Base-by-base conservation (phyloP, 2,113 vertebrate genomes). In the Recurvirostra avosetta region DNA sequence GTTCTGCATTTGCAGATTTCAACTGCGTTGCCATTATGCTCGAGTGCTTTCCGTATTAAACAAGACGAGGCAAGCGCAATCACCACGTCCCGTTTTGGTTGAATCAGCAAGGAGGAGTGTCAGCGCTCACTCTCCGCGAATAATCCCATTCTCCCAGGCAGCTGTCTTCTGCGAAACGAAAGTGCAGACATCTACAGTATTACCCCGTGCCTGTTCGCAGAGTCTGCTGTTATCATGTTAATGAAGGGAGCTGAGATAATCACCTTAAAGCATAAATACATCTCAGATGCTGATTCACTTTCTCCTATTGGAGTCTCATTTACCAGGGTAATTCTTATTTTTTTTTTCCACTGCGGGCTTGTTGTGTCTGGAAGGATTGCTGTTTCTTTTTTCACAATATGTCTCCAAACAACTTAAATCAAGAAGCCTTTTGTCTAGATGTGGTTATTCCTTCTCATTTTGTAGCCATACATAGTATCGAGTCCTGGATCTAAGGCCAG, bases 241-340 rank as follows among this genome's bases (percentile, higher is more conserved):
- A 96, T 87, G 96, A 96, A 88, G 68, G 73, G 63, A 94, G 95
- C 92, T 36, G 89, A 94, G 94, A 86, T 97, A 97, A 97, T 96
- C 94, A 94, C 94, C 96, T 96, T 89, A 94, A 65, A 81, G 92
- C 95, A 95, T 68, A 94, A 95, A 92, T 86, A 94, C 82, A 90
- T 84, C 94, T 93, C 3, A 0, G 72, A 26, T 93, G 95, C 94
- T 96, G 95, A 94, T 96, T 96, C 90, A 96, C 92, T 94, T 96
- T 96, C 93, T 86, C 92, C 62, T 71, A n/a, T 71, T 49, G 41
- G 52, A 92, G 68, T 53, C 70, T 72, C 75, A 72, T 94, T 95
- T 94, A 53, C 77, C 40, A 86, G 86, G 21, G 52, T 53, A 87
- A 81, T 84, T 93, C 74, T 93, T 86, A 20, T 63, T 87, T 53